Evolutionary conservation across 1,140 invertebrate species (phyloP), one percentile per base, ranked within the genome.

Genomic region (Papilio helenus): DNA sequence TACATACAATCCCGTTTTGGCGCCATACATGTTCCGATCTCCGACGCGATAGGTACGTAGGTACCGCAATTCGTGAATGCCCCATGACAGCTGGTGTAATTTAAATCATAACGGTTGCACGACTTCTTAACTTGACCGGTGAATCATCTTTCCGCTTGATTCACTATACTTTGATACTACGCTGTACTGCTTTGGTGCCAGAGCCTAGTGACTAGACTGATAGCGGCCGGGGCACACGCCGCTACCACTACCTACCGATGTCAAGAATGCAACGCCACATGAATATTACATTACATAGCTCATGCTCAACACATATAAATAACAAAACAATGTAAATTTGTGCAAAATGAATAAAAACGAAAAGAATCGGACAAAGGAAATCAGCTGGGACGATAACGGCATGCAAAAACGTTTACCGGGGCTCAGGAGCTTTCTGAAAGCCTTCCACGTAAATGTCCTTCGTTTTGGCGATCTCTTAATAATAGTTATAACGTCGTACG

Each of bases 81-180:
- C 88, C 78, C 84, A 83, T 90, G 88, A 88, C 90, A 91, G 88
- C 89, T 90, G 90, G 89, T 87, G 86, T 89, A 89, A 92, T 93
- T 93, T 90, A 91, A 92, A 93, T 91, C 89, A 91, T 94, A 94
- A 94, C 92, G 90, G 91, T 93, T 91, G 87, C 82, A 83, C 81
- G 85, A 87, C 86, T 90, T 92, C 90, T 92, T 88, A 87, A 86
- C 86, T 88, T 88, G 86, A 81, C 79, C 85, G 85, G 85, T 94
- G 92, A 94, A 86, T 94, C 92, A 94, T 91, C 89, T 92, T 92
- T 93, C 90, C 91, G 92, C 88, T 86, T 88, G 89, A 92, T 90
- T 92, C 91, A 91, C 86, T 79, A 80, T 76, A 82, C 79, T 81
- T 83, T 65, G 77, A 61, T 76, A 58, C 71, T 65, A 72, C 46